These are phyloP conservation scores for Gnatocerus cornutus DNA, from an alignment of 2,888 invertebrate genomes.

Conservation along the genomic window DNA sequence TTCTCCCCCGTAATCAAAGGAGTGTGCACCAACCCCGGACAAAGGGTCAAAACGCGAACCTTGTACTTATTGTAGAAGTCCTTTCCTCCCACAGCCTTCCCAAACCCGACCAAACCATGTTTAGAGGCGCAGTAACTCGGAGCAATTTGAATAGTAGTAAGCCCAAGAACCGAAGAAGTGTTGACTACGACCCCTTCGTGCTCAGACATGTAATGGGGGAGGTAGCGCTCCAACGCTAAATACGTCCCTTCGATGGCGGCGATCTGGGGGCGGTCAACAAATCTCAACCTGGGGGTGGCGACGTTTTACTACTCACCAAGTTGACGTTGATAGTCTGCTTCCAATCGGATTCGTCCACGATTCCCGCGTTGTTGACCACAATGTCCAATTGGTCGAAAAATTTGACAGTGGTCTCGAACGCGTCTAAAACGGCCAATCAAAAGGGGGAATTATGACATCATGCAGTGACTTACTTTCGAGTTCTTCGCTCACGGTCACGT, in stretches of 20 bases:
- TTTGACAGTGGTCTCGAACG: slow-evolving; percentile 52
- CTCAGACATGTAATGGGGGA: slow-evolving; percentile 56
- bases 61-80: slow-evolving; percentile 49
- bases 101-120: slow-evolving; percentile 55
- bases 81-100: slow-evolving; percentile 44
- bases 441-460: slow-evolving; percentile 17
- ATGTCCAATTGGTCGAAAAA: slow-evolving; percentile 55
- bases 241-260: slow-evolving; percentile 52
- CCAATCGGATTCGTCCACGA: slow-evolving; percentile 53
- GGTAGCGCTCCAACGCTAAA: slow-evolving; percentile 55
- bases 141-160: slow-evolving; percentile 41
- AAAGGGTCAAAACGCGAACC: slow-evolving; percentile 53
- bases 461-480: slow-evolving; percentile 49
- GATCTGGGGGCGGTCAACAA: slow-evolving; percentile 43
- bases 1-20: not conserved
- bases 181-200: slow-evolving; percentile 59
- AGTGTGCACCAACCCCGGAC: slow-evolving; percentile 53
- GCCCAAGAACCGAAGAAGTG: slow-evolving; percentile 56
- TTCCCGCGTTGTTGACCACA: slow-evolving; percentile 57
- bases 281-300: too few species aligned
- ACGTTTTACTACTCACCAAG: slow-evolving; percentile 55
- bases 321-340: slow-evolving; percentile 54
- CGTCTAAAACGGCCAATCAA: slow-evolving; percentile 47
- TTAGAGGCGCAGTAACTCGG: slow-evolving; percentile 48
- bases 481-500: slow-evolving; percentile 49